A percentile compares a stretch with the other conserved stretches of the same genome.
These are phyloP conservation scores for Lucilia cuprina DNA, from an alignment of 1,140 invertebrate genomes.

Conservation along the genomic window DNA sequence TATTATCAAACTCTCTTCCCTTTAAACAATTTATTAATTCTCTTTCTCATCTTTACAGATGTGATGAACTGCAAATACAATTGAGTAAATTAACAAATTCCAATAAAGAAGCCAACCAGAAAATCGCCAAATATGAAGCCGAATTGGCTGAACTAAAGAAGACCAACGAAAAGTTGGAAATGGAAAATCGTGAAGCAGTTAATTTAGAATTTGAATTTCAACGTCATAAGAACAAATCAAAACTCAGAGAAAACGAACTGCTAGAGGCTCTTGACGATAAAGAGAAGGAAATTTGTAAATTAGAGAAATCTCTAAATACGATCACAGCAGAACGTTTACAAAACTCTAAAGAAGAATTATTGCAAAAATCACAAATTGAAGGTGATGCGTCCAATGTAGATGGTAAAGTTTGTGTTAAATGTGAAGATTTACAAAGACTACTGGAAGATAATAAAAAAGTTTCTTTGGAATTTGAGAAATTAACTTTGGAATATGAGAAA, in stretches of 20 bases:
- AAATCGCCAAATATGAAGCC: conserved; percentile 43
- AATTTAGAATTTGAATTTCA: conserved; percentile 58
- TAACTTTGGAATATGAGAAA: conserved; percentile 30
- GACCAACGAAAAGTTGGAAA: conserved; percentile 46
- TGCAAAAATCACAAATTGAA: conserved; percentile 38
- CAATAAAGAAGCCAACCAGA: conserved; percentile 42
- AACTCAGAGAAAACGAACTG: conserved; percentile 52
- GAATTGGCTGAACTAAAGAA: conserved; percentile 45
- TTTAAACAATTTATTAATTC: background rate
- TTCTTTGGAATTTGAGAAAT: conserved; percentile 27
- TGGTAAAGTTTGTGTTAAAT: conserved; percentile 45
- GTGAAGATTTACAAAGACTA: conserved; percentile 44
- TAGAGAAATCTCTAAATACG: conserved; percentile 42
- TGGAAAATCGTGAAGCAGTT: conserved; percentile 54
- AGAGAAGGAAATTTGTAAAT: conserved; percentile 39
- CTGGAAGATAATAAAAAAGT: conserved; percentile 40
- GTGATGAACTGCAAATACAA: conserved; percentile 37
- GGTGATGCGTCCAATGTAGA: background rate
- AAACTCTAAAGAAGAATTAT: conserved; percentile 46
- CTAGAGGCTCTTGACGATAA: conserved; percentile 48
- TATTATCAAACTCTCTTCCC: too few relatives aligned
- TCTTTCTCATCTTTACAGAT: conserved; percentile 6
- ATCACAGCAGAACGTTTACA: conserved; percentile 37
- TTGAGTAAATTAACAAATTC: conserved; percentile 37
- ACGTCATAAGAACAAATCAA: conserved; percentile 47